Evolutionary conservation across 2,888 invertebrate species (phyloP).

Genomic region (Xestobium rufovillosum): DNA sequence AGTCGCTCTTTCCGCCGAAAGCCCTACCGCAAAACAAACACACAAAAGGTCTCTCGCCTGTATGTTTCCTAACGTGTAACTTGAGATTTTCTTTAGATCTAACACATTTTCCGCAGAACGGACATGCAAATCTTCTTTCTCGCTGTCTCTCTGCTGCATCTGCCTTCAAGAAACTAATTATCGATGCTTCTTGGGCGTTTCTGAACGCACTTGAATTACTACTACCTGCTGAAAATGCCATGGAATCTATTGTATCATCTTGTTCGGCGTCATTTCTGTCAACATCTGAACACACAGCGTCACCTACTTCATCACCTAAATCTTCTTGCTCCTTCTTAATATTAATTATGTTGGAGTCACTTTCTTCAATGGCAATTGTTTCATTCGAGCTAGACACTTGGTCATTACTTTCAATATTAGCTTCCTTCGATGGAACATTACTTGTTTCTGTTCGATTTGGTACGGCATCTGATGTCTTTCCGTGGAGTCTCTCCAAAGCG

Average conservation of each 20-base stretch:
- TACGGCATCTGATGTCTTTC: slow-evolving; percentile 45
- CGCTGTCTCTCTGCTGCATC: slow-evolving; percentile 56
- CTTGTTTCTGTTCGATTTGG: slow-evolving; percentile 18
- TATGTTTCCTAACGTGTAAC: slow-evolving; percentile 78
- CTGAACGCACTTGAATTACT: slow-evolving; percentile 17
- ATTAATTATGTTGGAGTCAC: slow-evolving; percentile 29
- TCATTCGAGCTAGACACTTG: slow-evolving; percentile 43
- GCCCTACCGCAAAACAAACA: slow-evolving; percentile 84
- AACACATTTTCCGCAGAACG: slow-evolving; percentile 85
- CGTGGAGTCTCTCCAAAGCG: slow-evolving; percentile 73
- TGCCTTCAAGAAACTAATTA: slow-evolving; percentile 59
- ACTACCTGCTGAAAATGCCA: slow-evolving; percentile 32
- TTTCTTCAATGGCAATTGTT: slow-evolving; percentile 44
- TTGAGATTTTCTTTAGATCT: slow-evolving; percentile 83
- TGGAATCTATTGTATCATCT: slow-evolving; percentile 68
- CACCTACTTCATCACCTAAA: slow-evolving; percentile 30
- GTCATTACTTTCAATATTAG: slow-evolving; percentile 32
- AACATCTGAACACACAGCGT: slow-evolving; percentile 35
- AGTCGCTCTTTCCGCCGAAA: slow-evolving; percentile 81
- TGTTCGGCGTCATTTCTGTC: slow-evolving; percentile 46
- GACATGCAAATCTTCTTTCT: slow-evolving; percentile 75
- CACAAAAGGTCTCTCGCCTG: slow-evolving; percentile 81
- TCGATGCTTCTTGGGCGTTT: slow-evolving; percentile 49
- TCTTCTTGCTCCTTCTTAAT: slow-evolving; percentile 28
- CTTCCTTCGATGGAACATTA: slow-evolving; percentile 8